Percentiles rank a stretch among this genome's conserved stretches.
Conservation (phyloP, 2,888 invertebrate genomes). For the Rugalucina vietnamica region DNA sequence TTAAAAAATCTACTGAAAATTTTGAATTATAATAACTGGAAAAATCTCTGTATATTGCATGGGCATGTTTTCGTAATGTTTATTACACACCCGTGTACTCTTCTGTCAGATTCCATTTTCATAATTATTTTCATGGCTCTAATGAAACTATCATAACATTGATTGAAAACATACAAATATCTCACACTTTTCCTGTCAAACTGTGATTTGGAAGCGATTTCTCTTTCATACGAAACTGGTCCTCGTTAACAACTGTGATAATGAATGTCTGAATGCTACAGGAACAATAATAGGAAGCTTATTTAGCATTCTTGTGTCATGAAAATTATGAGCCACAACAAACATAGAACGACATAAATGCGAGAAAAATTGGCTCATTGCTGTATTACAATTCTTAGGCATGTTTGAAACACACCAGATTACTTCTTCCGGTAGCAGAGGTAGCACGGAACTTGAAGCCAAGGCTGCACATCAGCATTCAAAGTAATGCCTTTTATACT, state of each 20-base stretch:
- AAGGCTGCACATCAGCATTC: too few relatives aligned
- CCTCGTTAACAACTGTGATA: neutral
- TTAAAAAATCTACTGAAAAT: too few relatives aligned
- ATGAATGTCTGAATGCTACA: neutral
- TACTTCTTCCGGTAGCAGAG: too few relatives aligned
- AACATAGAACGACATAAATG: neutral
- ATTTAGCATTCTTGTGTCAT: constrained; percentile 6
- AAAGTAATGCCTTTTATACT: too few relatives aligned
- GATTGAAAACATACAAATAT: neutral
- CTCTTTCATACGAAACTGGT: neutral
- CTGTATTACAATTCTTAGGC: constrained; percentile 3
- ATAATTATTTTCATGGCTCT: too few relatives aligned
- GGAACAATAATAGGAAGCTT: neutral
- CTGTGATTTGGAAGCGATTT: neutral
- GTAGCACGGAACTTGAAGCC: too few relatives aligned
- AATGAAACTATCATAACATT: too few relatives aligned
- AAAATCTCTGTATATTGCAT: too few relatives aligned
- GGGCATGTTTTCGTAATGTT: too few relatives aligned
- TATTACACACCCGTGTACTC: too few relatives aligned
- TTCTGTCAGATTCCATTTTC: too few relatives aligned
- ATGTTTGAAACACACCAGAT: neutral
- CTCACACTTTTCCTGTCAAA: neutral
- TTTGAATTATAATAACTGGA: too few relatives aligned
- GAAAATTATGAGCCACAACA: neutral
- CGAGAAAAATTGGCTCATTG: constrained; percentile 4